Evolutionary conservation across 1,140 invertebrate genomes (phyloP).

Genomic region (Bombus turneri): DNA sequence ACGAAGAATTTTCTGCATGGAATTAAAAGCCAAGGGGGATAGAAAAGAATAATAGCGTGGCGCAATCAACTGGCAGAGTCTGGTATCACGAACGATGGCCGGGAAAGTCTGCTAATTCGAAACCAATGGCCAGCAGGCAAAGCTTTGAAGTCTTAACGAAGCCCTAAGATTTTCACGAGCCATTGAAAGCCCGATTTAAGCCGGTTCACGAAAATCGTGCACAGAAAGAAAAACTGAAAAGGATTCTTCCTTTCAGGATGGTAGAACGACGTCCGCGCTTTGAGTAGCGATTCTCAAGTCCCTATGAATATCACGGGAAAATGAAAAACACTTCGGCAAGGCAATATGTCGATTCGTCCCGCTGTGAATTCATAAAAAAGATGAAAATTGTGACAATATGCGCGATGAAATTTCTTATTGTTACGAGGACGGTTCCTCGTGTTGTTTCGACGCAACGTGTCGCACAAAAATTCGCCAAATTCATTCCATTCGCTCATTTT

Average conservation of each 20-base stretch:
- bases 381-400: background rate
- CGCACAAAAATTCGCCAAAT: background rate
- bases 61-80: slow-evolving; percentile 38
- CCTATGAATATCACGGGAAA: background rate
- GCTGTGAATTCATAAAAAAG: background rate
- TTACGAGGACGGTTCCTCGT: background rate
- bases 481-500: background rate
- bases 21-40: slow-evolving; percentile 15
- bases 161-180: slow-evolving; percentile 55
- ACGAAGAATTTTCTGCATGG: background rate
- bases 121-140: slow-evolving; percentile 13
- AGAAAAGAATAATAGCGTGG: slow-evolving; percentile 18
- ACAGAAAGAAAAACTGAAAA: background rate
- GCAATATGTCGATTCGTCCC: background rate
- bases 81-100: slow-evolving; percentile 18
- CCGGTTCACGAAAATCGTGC: slow-evolving; percentile 3
- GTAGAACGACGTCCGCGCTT: slow-evolving; percentile 13
- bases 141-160: slow-evolving; percentile 69
- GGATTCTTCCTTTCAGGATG: background rate
- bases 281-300: background rate
- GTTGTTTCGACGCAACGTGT: background rate
- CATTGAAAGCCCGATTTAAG: slow-evolving; percentile 53
- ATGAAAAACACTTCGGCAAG: background rate
- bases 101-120: slow-evolving; percentile 47
- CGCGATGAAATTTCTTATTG: background rate